Evolutionary conservation across 2,888 invertebrate genomes (phyloP).

Genomic region (Spilarctia lutea): DNA sequence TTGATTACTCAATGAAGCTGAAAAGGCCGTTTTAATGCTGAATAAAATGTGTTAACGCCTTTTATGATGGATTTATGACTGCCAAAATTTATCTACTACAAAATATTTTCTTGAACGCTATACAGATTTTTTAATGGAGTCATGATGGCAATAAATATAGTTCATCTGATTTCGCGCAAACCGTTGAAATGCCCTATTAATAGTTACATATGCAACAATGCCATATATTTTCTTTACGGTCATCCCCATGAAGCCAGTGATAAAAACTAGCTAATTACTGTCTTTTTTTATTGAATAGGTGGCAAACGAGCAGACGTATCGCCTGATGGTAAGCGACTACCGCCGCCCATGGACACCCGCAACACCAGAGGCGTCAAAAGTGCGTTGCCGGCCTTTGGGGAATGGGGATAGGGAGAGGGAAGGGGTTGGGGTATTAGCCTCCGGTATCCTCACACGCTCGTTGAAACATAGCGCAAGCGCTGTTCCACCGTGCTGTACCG

Average conservation of each 20-base stretch:
- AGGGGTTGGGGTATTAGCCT: too few relatives aligned
- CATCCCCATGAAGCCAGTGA: not conserved
- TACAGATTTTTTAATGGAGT: not conserved
- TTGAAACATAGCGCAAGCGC: too few relatives aligned
- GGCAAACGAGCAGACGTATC: too few relatives aligned
- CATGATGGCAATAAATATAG: not conserved
- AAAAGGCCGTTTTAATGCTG: constrained; percentile 42
- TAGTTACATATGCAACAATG: not conserved
- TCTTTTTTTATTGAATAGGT: too few relatives aligned
- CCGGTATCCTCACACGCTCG: too few relatives aligned
- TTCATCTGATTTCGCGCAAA: not conserved
- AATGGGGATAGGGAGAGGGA: too few relatives aligned
- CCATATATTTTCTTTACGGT: not conserved
- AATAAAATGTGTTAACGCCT: not conserved
- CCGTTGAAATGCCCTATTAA: not conserved
- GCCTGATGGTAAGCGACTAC: too few relatives aligned
- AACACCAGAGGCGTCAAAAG: too few relatives aligned
- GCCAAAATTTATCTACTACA: constrained; percentile 22
- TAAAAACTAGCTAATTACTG: too few relatives aligned
- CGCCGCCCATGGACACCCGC: too few relatives aligned
- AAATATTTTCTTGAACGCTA: constrained; percentile 4
- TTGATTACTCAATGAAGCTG: constrained; percentile 44
- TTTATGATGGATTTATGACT: constrained; percentile 3
- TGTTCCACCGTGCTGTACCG: too few relatives aligned
- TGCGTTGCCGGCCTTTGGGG: too few relatives aligned